Evolutionary conservation across 2,797 vertebrate species (phyloP).

Genomic region (Masticophis lateralis): DNA sequence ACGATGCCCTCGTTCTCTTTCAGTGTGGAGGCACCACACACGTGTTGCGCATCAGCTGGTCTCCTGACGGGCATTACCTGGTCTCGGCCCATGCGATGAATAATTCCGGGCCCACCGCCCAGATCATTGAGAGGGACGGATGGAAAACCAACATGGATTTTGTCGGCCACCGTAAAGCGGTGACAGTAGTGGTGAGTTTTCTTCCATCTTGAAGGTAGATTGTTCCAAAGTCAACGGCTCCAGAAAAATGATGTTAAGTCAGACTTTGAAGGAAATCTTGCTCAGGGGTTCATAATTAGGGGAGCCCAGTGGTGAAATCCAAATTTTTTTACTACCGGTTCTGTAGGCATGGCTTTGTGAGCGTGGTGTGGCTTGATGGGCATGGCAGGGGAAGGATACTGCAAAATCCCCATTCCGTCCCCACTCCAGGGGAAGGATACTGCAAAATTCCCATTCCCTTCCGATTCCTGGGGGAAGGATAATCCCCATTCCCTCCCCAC

Average conservation of each 20-base stretch:
- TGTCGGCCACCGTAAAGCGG: constrained; percentile 95
- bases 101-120: constrained; percentile 96
- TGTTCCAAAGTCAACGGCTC: too few relatives aligned
- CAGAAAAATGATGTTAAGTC: not conserved
- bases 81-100: constrained; percentile 99
- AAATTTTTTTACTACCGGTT: too few relatives aligned
- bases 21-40: constrained; percentile 98
- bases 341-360: too few relatives aligned
- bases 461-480: too few relatives aligned
- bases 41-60: constrained; percentile 95
- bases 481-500: too few relatives aligned
- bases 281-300: not conserved
- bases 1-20: not conserved
- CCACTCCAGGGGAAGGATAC: too few relatives aligned
- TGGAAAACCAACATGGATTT: constrained; percentile 99
- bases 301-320: too few relatives aligned
- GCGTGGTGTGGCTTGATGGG: too few relatives aligned
- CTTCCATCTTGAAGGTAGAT: not conserved
- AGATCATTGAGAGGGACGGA: constrained; percentile 96
- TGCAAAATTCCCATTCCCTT: too few relatives aligned
- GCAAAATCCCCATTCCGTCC: too few relatives aligned
- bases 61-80: constrained; percentile 96
- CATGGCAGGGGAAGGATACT: too few relatives aligned
- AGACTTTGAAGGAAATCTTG: not conserved
- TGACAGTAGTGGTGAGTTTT: constrained; percentile 90